These are phyloP conservation scores for Sebastolobus altivelis DNA, from an alignment of 2,797 vertebrate genomes.

Conservation along the genomic window DNA sequence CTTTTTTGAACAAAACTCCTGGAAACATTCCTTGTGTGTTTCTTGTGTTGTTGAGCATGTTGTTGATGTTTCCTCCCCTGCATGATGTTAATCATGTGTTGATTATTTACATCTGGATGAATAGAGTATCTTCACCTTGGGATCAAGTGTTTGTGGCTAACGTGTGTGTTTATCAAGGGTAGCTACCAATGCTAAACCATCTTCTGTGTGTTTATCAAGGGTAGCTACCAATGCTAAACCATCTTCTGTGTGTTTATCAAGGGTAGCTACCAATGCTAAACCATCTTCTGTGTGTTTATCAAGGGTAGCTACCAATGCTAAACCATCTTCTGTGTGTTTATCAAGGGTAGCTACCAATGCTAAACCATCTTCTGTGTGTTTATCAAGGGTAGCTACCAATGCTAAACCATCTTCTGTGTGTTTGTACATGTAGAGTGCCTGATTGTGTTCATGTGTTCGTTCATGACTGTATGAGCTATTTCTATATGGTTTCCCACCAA, in stretches of 20 bases:
- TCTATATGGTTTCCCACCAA: constrained; percentile 18
- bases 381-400: no score
- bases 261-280: no score
- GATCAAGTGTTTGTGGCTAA: constrained; percentile 26
- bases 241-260: no score
- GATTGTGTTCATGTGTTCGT: not conserved
- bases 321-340: no score
- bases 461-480: not conserved
- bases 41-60: not conserved
- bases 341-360: no score
- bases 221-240: no score
- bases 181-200: not conserved
- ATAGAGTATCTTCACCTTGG: constrained; percentile 52
- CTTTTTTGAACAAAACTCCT: not conserved
- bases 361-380: no score
- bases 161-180: not conserved
- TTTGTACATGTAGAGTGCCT: constrained; percentile 3
- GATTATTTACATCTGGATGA: constrained; percentile 17
- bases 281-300: no score
- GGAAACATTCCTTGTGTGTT: not conserved
- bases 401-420: not conserved
- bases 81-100: constrained; percentile 1
- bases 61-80: not conserved
- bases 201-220: not conserved
- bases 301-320: no score